Conservation (phyloP, 1,140 invertebrate species). For the Pinna nobilis region DNA sequence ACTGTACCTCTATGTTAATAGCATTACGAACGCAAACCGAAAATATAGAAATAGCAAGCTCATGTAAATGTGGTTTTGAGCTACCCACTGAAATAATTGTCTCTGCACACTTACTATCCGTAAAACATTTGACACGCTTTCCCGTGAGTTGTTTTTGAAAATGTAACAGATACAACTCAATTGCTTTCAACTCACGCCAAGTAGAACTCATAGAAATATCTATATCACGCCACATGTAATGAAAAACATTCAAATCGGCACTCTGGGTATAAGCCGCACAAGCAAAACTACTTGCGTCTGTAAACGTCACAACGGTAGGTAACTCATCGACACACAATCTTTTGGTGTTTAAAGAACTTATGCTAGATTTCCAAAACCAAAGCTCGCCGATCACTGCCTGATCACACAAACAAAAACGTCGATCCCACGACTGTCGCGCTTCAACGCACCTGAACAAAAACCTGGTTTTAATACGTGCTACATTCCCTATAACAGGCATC, state of each 20-base stretch:
- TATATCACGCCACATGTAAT: slow-evolving; percentile 6
- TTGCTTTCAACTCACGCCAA: slow-evolving; percentile 24
- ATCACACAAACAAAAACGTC: neutral
- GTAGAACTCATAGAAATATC: slow-evolving; percentile 9
- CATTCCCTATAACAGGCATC: slow-evolving; percentile 8
- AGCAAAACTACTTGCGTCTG: slow-evolving; percentile 24
- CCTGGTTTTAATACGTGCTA: neutral
- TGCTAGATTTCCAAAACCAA: too few species aligned
- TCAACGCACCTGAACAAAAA: neutral
- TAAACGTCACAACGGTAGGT: too few species aligned
- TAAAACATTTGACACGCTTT: neutral
- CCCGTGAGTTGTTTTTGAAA: neutral
- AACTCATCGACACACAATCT: too few species aligned
- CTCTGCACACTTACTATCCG: neutral
- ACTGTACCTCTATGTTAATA: neutral
- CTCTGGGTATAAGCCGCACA: slow-evolving; percentile 18
- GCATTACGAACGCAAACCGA: neutral
- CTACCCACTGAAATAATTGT: slow-evolving; percentile 17
- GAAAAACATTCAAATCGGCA: slow-evolving; percentile 15
- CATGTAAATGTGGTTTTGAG: neutral
- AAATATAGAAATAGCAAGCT: neutral
- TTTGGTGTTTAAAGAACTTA: too few species aligned
- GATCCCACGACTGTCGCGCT: neutral
- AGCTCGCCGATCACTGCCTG: neutral
- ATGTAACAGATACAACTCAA: neutral